Evolutionary conservation across 2,888 invertebrate genomes (phyloP).

Genomic region (Lasiommata megera): DNA sequence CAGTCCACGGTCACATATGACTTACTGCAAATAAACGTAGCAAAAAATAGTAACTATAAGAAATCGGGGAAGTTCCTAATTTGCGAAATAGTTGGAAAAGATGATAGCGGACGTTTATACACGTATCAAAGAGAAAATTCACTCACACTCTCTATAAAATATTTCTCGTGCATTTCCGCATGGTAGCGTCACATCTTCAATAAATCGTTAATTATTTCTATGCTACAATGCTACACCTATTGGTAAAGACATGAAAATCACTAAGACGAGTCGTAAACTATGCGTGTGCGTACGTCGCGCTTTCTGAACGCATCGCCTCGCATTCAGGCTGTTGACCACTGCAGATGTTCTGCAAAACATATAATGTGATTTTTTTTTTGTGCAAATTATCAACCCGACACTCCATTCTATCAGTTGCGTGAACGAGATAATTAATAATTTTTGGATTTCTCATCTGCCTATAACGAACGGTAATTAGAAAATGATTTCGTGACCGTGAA

Average conservation of each 20-base stretch:
- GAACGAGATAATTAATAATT: slow-evolving; percentile 3
- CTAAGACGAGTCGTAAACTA: slow-evolving; percentile 9
- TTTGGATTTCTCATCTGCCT: background rate
- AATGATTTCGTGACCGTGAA: background rate
- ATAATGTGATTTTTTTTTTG: slow-evolving; percentile 7
- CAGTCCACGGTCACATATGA: too few species aligned
- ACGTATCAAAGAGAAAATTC: background rate
- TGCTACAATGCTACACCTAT: background rate
- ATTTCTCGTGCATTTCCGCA: slow-evolving; percentile 12
- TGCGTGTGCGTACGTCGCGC: slow-evolving; percentile 53
- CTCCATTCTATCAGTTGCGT: slow-evolving; percentile 1
- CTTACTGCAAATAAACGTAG: too few species aligned
- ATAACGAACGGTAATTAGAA: background rate
- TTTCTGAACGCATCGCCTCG: slow-evolving; percentile 47
- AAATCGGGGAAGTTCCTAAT: too few species aligned
- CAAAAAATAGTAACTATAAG: too few species aligned
- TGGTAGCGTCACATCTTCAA: background rate
- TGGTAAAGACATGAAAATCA: slow-evolving; percentile 13
- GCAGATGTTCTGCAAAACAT: slow-evolving; percentile 18
- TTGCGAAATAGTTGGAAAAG: too few species aligned
- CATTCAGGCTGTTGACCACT: slow-evolving; percentile 16
- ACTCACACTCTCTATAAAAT: background rate
- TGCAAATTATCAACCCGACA: slow-evolving; percentile 2
- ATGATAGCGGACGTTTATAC: too few species aligned
- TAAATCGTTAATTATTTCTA: background rate